These are phyloP conservation scores for Semnornis frantzii DNA, from an alignment of 2,113 vertebrate genomes.

Conservation along the genomic window DNA sequence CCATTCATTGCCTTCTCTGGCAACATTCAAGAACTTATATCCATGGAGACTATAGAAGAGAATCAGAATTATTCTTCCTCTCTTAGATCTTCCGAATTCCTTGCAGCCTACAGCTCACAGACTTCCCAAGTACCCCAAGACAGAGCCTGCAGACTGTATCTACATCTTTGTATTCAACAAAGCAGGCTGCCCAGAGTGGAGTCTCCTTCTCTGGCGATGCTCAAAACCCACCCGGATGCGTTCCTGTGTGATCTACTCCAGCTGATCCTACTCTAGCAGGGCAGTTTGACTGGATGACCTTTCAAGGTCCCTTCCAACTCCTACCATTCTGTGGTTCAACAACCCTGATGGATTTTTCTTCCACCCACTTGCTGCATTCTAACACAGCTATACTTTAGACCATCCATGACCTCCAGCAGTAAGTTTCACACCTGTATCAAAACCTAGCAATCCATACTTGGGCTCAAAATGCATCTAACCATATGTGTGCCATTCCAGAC, in stretches of 20 bases:
- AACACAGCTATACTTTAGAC: neutral
- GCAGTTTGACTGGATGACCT: no score
- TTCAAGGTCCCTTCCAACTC: no score
- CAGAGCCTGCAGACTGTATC: neutral
- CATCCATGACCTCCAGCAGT: neutral
- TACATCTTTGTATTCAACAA: neutral
- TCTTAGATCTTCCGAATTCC: neutral
- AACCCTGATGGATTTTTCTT: neutral
- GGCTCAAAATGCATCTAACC: neutral
- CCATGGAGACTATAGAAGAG: neutral
- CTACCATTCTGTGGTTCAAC: neutral
- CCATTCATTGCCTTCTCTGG: neutral
- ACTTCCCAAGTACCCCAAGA: neutral
- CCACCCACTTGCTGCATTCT: neutral
- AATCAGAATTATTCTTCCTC: neutral
- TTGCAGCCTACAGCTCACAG: neutral
- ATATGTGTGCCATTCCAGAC: accelerated
- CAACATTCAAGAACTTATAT: neutral
- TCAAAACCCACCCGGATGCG: no score
- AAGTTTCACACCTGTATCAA: neutral
- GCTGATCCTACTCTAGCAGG: no score
- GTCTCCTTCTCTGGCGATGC: no score
- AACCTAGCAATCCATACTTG: neutral
- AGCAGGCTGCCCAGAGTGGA: no score
- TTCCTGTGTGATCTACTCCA: no score